phyloP scores from a whole-genome alignment of 30 jellyfish, hydroid and myxozoan genomes.

The Sanderia malayensis region DNA sequence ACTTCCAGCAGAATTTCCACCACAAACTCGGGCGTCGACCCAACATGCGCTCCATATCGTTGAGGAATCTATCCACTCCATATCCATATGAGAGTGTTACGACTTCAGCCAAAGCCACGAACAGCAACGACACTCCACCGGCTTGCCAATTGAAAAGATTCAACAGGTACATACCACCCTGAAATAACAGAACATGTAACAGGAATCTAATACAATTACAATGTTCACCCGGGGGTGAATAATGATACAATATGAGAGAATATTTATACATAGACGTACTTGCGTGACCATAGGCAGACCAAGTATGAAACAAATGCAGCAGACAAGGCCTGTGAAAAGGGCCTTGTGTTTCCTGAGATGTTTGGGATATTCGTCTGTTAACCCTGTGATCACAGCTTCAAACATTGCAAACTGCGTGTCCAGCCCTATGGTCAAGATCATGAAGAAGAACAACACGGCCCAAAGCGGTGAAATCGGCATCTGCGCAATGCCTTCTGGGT shows the following conservation, averaged over 20 bases:
- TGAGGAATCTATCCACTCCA: slow-evolving; percentile 81
- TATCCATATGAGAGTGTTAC: slow-evolving; percentile 86
- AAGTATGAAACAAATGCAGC: slow-evolving; percentile 71
- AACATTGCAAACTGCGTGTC: slow-evolving; percentile 98
- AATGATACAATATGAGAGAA: too few species aligned
- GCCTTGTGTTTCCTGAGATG: slow-evolving; percentile 60
- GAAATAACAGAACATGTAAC: neutral
- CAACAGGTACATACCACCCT: slow-evolving; percentile 94
- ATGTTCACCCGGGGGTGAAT: neutral
- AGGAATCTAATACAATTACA: neutral
- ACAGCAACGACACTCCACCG: slow-evolving; percentile 91
- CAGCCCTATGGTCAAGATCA: slow-evolving; percentile 86
- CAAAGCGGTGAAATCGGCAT: slow-evolving; percentile 96
- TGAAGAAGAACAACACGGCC: slow-evolving; percentile 91
- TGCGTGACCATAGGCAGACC: slow-evolving; percentile 95
- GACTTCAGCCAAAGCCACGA: slow-evolving; percentile 86
- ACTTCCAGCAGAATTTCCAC: slow-evolving; percentile 96
- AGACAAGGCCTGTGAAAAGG: slow-evolving; percentile 60
- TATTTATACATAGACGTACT: slow-evolving; percentile 69
- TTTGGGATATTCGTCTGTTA: slow-evolving; percentile 85
- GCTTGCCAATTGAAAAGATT: slow-evolving; percentile 91
- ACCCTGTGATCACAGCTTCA: slow-evolving; percentile 95
- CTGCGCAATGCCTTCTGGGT: slow-evolving; percentile 97
- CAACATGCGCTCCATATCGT: slow-evolving; percentile 69
- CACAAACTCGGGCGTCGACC: slow-evolving; percentile 76